Evolutionary conservation across 2,888 invertebrate genomes (phyloP).

Genomic region (Ethmia dodecea): DNA sequence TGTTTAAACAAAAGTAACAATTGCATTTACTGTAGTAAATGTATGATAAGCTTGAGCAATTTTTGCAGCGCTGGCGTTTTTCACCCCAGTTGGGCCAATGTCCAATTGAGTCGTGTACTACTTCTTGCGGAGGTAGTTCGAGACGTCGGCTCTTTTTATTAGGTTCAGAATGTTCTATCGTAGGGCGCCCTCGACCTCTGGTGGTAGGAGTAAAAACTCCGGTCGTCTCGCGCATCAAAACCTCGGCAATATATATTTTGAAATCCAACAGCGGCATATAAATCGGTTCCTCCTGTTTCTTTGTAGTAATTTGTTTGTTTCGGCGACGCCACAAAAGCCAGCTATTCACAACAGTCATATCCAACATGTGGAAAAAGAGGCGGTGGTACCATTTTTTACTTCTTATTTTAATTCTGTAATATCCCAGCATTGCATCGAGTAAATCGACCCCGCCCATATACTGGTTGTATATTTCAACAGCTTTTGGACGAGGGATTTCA

Average conservation of each 20-base stretch:
- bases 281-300: not conserved
- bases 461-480: constrained; percentile 15
- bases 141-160: constrained; percentile 10
- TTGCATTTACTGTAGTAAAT: constrained; percentile 1
- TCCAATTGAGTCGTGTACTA: constrained; percentile 16
- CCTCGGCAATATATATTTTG: constrained; percentile 12
- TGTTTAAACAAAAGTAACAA: not conserved
- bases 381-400: constrained; percentile 20
- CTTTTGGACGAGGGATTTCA: constrained; percentile 22
- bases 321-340: constrained; percentile 16
- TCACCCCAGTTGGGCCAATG: constrained; percentile 15
- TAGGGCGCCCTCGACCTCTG: constrained; percentile 14
- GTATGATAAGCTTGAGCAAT: not conserved
- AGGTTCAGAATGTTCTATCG: constrained; percentile 1
- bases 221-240: constrained; percentile 11
- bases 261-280: constrained; percentile 18
- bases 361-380: constrained; percentile 21
- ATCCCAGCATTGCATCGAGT: constrained; percentile 19
- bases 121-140: constrained; percentile 17
- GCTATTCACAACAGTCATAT: constrained; percentile 16
- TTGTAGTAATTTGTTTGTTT: constrained; percentile 4
- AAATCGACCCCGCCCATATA: constrained; percentile 25
- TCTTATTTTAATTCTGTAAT: constrained; percentile 19
- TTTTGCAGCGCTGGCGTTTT: not conserved
- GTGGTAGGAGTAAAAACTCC: constrained; percentile 18